Conservation (phyloP, 1,140 invertebrate species). For the Trachymyrmex cornetzi region DNA sequence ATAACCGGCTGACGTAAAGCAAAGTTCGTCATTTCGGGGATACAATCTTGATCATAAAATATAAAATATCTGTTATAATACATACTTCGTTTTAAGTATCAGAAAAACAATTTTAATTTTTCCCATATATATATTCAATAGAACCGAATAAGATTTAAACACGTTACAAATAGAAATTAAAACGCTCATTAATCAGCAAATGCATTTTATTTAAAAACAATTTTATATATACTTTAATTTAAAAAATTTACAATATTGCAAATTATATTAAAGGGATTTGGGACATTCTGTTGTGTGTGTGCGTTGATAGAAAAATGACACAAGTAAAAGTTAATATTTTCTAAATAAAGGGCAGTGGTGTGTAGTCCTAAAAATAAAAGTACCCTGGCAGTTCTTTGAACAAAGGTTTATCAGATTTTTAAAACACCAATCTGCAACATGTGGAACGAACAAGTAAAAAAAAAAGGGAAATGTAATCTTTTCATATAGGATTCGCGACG, state of each 20-base stretch:
- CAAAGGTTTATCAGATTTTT: too few species aligned
- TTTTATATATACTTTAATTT: background rate
- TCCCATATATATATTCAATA: background rate
- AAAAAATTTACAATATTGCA: background rate
- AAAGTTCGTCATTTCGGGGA: slow-evolving; percentile 5
- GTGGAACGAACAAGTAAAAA: too few species aligned
- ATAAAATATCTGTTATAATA: background rate
- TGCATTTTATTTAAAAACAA: background rate
- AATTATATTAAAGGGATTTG: slow-evolving; percentile 11
- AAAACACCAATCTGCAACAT: too few species aligned
- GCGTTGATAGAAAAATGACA: too few species aligned
- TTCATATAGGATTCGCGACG: too few species aligned
- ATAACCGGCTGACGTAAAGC: background rate
- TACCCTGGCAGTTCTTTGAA: too few species aligned
- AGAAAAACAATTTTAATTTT: background rate
- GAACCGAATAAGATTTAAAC: background rate
- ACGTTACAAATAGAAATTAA: background rate
- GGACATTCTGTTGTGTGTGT: background rate
- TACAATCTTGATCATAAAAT: background rate
- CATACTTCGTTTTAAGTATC: background rate
- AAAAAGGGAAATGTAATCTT: too few species aligned
- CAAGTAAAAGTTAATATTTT: too few species aligned
- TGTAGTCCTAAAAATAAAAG: too few species aligned
- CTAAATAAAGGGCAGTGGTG: too few species aligned
- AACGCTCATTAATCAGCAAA: background rate